Percentiles rank a stretch among this genome's conserved stretches.
Conservation (phyloP, 2,797 vertebrate species). For the Geotrypetes seraphini region DNA sequence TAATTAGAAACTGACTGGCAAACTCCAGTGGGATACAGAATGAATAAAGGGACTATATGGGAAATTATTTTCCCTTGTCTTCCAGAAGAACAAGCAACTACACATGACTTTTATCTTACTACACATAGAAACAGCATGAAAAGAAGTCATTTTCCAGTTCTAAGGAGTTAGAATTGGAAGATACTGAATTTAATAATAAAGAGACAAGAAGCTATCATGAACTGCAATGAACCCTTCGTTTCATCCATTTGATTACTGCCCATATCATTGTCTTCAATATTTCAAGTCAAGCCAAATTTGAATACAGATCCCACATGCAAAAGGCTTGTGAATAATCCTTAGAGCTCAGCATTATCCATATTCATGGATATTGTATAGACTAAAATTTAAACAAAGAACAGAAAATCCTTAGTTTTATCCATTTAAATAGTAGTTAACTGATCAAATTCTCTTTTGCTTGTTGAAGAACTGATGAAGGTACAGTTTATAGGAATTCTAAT, state of each 20-base stretch:
- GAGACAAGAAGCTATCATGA: too few relatives aligned
- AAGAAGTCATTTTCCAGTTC: not conserved
- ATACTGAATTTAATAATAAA: not conserved
- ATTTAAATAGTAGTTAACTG: too few relatives aligned
- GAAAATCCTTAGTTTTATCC: too few relatives aligned
- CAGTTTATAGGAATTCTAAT: too few relatives aligned
- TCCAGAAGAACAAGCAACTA: not conserved
- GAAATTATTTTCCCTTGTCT: not conserved
- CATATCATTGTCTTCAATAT: constrained; percentile 7
- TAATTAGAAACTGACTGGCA: not conserved
- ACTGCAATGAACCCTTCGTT: not conserved
- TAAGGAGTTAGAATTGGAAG: not conserved
- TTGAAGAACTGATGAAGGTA: too few relatives aligned
- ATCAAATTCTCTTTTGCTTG: too few relatives aligned
- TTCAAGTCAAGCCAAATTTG: constrained; percentile 10
- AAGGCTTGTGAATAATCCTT: not conserved
- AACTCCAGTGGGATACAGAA: not conserved
- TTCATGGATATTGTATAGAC: too few relatives aligned
- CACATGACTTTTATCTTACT: not conserved
- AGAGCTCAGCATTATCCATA: not conserved
- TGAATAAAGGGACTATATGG: not conserved
- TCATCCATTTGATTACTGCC: not conserved
- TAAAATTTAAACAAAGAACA: too few relatives aligned
- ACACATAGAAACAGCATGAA: not conserved
- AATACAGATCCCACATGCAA: constrained; percentile 5